A percentile compares a stretch with the other conserved stretches of the same genome.
phyloP scores from a whole-genome alignment of 2,113 vertebrate species.

The Tychaedon coryphoeus region DNA sequence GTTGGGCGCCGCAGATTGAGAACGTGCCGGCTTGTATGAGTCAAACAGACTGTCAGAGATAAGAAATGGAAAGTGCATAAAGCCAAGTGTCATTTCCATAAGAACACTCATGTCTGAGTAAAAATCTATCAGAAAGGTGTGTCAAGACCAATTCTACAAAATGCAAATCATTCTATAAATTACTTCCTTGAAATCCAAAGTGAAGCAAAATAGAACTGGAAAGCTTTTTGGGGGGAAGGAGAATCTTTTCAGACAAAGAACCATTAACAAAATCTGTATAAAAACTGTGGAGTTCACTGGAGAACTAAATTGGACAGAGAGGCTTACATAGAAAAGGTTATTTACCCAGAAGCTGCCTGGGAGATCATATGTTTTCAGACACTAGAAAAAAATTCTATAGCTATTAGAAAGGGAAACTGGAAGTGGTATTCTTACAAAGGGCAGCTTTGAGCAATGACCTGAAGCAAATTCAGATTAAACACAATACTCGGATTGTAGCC shows the following conservation, averaged over 20 bases:
- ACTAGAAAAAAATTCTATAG: neutral
- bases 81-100: conserved; percentile 51
- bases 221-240: neutral
- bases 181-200: neutral
- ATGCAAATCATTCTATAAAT: conserved; percentile 33
- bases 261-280: neutral
- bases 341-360: neutral
- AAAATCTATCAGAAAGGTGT: conserved; percentile 38
- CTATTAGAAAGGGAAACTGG: neutral
- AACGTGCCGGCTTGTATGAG: neutral
- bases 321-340: neutral
- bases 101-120: neutral
- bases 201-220: conserved; percentile 1
- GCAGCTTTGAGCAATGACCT: neutral
- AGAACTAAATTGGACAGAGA: neutral
- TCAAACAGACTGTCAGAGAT: neutral
- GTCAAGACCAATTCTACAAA: conserved; percentile 25
- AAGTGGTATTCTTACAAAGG: neutral
- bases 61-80: conserved; percentile 43
- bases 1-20: conserved; percentile 2
- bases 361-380: neutral
- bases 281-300: neutral
- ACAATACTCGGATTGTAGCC: neutral
- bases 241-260: neutral
- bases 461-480: neutral